Evolutionary conservation across 2,113 vertebrate species (phyloP).

Genomic region (Rana temporaria): DNA sequence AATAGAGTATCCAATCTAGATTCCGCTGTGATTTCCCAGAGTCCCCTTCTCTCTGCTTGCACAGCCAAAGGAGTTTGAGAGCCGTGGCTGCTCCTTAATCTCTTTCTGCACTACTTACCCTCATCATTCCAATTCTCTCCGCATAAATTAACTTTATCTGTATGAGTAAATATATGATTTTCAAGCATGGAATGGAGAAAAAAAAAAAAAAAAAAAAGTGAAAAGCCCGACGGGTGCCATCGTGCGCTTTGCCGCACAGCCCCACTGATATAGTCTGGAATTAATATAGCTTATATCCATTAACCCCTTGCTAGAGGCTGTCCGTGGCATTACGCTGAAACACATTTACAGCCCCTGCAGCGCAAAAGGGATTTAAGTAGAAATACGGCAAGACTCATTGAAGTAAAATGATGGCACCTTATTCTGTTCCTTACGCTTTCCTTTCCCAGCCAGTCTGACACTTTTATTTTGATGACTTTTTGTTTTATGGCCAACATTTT

Average conservation of each 20-base stretch:
- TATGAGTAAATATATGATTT: constrained; percentile 52
- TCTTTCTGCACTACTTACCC: constrained; percentile 41
- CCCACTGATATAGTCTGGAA: constrained; percentile 35
- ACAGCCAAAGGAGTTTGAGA: background rate
- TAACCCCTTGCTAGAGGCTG: constrained; percentile 47
- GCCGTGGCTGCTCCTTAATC: constrained; percentile 26
- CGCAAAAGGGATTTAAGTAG: constrained; percentile 38
- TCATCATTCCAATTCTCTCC: constrained; percentile 30
- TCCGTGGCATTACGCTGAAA: constrained; percentile 32
- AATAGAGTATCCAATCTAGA: constrained; percentile 15
- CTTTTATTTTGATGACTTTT: constrained; percentile 26
- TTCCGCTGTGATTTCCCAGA: constrained; percentile 23
- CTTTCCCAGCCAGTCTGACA: background rate
- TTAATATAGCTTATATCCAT: constrained; percentile 50
- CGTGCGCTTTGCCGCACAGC: background rate
- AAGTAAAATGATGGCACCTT: constrained; percentile 28
- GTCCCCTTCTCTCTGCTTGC: constrained; percentile 1
- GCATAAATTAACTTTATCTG: constrained; percentile 54
- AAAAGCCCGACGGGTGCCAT: constrained; percentile 39
- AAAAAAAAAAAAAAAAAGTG: constrained; percentile 25
- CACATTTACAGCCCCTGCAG: constrained; percentile 38
- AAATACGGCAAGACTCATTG: constrained; percentile 24
- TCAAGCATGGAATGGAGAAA: constrained; percentile 29
- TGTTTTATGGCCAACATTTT: background rate
- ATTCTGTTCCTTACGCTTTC: background rate